Evolutionary conservation across 2,797 vertebrate genomes (phyloP), one percentile per base, ranked within the genome.

Genomic region (Myotis findleyi): DNA sequence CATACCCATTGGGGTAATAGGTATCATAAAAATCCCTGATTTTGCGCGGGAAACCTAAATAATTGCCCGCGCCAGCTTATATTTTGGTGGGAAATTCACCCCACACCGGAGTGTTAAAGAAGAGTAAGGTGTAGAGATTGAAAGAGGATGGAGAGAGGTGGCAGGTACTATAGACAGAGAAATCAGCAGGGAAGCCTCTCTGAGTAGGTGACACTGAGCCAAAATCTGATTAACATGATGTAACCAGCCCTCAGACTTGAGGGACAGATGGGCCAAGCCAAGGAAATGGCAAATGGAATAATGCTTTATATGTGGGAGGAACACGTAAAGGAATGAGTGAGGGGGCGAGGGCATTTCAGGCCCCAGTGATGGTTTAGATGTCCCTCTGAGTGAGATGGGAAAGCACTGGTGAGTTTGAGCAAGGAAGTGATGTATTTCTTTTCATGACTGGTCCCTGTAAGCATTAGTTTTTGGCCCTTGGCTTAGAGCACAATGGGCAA

Each of bases 51-150:
- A n/a, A n/a, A n/a, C n/a, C n/a, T n/a, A n/a, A n/a, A n/a, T n/a
- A n/a, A n/a, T n/a, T n/a, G n/a, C n/a, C n/a, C n/a, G n/a, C n/a
- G n/a, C n/a, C n/a, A n/a, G n/a, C n/a, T n/a, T n/a, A n/a, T n/a
- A n/a, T n/a, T n/a, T n/a, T n/a, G n/a, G n/a, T n/a, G n/a, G n/a
- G n/a, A n/a, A n/a, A n/a, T n/a, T n/a, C n/a, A n/a, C n/a, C n/a
- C n/a, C n/a, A n/a, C n/a, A n/a, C n/a, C n/a, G n/a, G n/a, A n/a
- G n/a, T n/a, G n/a, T n/a, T n/a, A 49, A 85, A 87, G 27, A 38
- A 49, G 12, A 7, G 5, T 6, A 20, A 33, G n/a, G 25, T 12
- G 0, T 1, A 72, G 73, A n/a, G 30, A 44, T 0, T 9, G 51
- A 41, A 44, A 79, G 49, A 20, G 6, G 13, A 17, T 8, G 4